Conservation (phyloP, 2,888 invertebrate species). For the Cantharis rustica region DNA sequence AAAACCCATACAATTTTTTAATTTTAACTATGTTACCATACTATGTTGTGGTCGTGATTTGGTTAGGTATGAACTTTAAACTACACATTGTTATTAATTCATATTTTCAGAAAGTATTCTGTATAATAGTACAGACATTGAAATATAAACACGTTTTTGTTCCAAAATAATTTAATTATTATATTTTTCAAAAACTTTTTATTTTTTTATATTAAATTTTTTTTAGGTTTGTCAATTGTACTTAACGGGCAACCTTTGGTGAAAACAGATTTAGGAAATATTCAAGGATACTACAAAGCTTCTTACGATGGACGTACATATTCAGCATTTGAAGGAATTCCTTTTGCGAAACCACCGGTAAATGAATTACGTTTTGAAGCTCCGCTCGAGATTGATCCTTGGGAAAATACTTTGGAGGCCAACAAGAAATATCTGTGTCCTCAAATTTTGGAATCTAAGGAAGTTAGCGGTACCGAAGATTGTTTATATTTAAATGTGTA, state of each 20-base stretch:
- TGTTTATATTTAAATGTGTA: constrained; percentile 19
- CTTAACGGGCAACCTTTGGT: neutral
- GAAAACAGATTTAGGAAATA: constrained; percentile 29
- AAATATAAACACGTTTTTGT: too few species aligned
- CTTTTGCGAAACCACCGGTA: constrained; percentile 42
- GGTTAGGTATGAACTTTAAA: too few species aligned
- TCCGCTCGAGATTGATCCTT: neutral
- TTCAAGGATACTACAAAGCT: constrained; percentile 35
- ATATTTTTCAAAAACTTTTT: too few species aligned
- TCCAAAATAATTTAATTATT: too few species aligned
- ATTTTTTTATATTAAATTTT: too few species aligned
- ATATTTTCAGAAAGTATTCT: too few species aligned
- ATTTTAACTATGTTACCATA: too few species aligned
- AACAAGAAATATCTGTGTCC: neutral
- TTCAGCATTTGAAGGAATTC: constrained; percentile 43
- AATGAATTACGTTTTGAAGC: constrained; percentile 41
- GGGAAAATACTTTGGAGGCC: neutral
- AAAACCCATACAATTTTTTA: too few species aligned
- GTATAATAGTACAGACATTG: too few species aligned
- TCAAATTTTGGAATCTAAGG: neutral
- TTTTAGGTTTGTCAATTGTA: neutral
- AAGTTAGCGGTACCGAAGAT: constrained; percentile 9
- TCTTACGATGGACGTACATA: constrained; percentile 39
- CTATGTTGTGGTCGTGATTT: too few species aligned
- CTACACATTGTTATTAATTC: too few species aligned